Evolutionary conservation across 2,113 vertebrate genomes (phyloP).

Genomic region (Bufo gargarizans): DNA sequence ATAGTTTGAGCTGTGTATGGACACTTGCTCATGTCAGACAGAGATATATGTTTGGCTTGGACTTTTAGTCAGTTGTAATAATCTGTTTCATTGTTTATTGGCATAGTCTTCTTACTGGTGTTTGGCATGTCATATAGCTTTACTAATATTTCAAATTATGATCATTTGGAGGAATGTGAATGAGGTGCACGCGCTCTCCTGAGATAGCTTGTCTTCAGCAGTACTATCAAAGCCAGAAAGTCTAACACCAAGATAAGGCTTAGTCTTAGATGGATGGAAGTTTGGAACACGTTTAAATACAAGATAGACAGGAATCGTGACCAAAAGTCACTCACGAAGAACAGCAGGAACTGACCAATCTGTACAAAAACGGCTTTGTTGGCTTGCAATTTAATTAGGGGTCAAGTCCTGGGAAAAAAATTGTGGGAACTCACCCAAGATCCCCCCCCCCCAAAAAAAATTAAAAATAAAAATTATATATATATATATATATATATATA

Average conservation of each 20-base stretch:
- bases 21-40: conserved; percentile 1
- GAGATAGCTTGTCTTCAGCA: conserved; percentile 14
- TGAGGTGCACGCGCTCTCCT: not conserved
- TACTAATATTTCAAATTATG: conserved; percentile 34
- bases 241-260: conserved; percentile 14
- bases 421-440: too few species aligned
- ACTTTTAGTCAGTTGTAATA: conserved; percentile 26
- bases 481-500: too few species aligned
- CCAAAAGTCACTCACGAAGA: not conserved
- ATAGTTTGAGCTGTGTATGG: not conserved
- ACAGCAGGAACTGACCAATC: not conserved
- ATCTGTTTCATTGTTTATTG: conserved; percentile 45
- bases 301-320: not conserved
- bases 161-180: conserved; percentile 17
- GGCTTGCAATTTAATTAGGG: not conserved
- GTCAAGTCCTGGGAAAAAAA: too few species aligned
- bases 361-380: not conserved
- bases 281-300: not conserved
- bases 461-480: too few species aligned
- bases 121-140: conserved; percentile 9
- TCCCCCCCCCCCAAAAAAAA: too few species aligned
- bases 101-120: not conserved
- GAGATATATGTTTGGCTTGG: conserved; percentile 27
- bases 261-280: not conserved
- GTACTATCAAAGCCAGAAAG: not conserved